Conservation (phyloP, 2,113 vertebrate genomes). For the Petaurus breviceps region DNA sequence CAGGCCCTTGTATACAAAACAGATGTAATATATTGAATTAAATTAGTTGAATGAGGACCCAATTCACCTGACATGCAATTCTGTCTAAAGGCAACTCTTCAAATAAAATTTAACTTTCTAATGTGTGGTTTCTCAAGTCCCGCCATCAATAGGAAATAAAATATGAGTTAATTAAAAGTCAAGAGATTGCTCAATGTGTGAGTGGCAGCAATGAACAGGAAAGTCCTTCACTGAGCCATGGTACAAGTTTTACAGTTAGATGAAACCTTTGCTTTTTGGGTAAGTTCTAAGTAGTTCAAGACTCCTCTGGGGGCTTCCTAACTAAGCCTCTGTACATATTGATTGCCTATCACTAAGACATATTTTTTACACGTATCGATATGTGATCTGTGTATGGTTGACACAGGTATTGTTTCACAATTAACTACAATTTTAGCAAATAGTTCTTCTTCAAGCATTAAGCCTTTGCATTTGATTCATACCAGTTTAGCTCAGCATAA, state of each 20-base stretch:
- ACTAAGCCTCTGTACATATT: background rate
- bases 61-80: background rate
- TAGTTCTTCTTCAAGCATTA: background rate
- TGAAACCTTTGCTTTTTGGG: background rate
- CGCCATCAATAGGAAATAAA: background rate
- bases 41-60: background rate
- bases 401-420: background rate
- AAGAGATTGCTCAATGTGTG: background rate
- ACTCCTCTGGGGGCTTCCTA: background rate
- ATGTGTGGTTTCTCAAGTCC: background rate
- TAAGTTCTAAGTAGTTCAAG: background rate
- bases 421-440: background rate
- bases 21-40: background rate
- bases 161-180: background rate
- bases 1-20: background rate
- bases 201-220: background rate
- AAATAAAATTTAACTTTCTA: background rate
- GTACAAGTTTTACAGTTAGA: background rate
- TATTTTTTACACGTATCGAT: background rate
- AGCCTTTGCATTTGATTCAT: background rate
- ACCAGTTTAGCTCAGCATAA: background rate
- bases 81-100: background rate
- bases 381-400: background rate
- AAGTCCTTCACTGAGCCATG: background rate
- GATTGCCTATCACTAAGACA: background rate